Evolutionary conservation across 2,888 invertebrate genomes (phyloP), one percentile per base, ranked within the genome.

Genomic region (Dromius quadrimaculatus): DNA sequence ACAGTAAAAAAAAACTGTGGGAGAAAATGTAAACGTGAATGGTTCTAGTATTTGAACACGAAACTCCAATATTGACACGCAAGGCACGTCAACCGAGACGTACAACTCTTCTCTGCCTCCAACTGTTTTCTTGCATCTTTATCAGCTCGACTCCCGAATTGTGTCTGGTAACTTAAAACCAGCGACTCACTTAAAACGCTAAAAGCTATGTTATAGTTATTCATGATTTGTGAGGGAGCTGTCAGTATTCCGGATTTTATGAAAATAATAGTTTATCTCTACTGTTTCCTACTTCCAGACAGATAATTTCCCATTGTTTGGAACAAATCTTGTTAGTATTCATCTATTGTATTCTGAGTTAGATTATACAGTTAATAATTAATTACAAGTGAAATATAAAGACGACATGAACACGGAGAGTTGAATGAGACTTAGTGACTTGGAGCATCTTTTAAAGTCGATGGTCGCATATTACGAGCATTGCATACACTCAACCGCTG

Each of bases 361-460:
- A 47, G 47, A 64, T 64, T 64, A 64, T 32, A 64, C 64, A 64
- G 47, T 32, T 64, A 45, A 64, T 64, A 64, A 64, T 64, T 64
- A 64, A 64, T 64, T 64, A 64, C 45, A 47, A 64, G 34, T 64
- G 47, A 64, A 64, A 64, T 43, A 64, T 20, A 23, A 45, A 59
- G 59, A 59, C 59, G 54, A 32, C 19, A 20, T 11, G 50, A 54
- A 28, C 13, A 23, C 50, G 50, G 15, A 8, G 23, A 11, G 9
- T 19, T 47, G 19, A 20, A 47, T 19, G 3, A n/a, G 8, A 47
- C 47, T 47, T 1, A 13, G 15, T 47, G 47, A 47, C 47, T 20
- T 15, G 15, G 38, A 22, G 20, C 19, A 13, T 17, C 13, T 41
- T n/a, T n/a, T n/a, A n/a, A n/a, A n/a, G n/a, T n/a, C n/a, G n/a